Base-by-base conservation (phyloP, 2,113 vertebrate species). In the Sterrhoptilus dennistouni region DNA sequence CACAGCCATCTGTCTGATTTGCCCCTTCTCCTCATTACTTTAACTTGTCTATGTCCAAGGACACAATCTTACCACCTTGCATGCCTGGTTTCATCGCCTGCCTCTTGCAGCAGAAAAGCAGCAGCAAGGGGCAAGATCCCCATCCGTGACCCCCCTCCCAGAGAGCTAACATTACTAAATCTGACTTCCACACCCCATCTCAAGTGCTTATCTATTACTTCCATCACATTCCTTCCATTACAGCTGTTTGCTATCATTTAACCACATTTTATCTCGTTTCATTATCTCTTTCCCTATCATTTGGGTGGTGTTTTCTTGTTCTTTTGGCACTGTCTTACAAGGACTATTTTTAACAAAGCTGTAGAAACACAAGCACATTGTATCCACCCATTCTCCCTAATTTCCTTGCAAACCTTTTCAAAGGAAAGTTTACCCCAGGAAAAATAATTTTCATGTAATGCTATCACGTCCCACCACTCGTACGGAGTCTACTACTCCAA, bases 11-110 rank as follows among this genome's bases (percentile, higher is more conserved):
- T 94, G 95, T 83, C 69, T 53, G 83, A 83, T 71, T 81, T 93
- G 76, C 93, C 96, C 93, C 95, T 91, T 96, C 95, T 96, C 93
- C 94, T 90, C 63, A 24, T 74, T 87, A 84, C 91, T 94, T 75
- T 84, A 94, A 83, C 89, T 89, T 60, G 69, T n/a, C 87, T 89
- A 13, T 94, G 87, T 93, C 77, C 81, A 57, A 91, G 87, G 89
- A 53, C 94, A 92, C 76, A 82, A 33, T 89, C 70, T 71, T 53
- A 74, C 68, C 83, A 87, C 1, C 5, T 4, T 75, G 54, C 6
- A 0, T 0, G 60, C 80, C 72, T 13, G 27, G 64, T 63, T 89
- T 90, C 40, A 47, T 8, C 0, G 15, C 50, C 64, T 27, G 79
- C 40, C 68, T 75, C 83, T 60, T 60, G 81, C 83, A 83, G 64